Evolutionary conservation across 2,797 vertebrate genomes (phyloP).

Genomic region (Leucoraja ocellata): DNA sequence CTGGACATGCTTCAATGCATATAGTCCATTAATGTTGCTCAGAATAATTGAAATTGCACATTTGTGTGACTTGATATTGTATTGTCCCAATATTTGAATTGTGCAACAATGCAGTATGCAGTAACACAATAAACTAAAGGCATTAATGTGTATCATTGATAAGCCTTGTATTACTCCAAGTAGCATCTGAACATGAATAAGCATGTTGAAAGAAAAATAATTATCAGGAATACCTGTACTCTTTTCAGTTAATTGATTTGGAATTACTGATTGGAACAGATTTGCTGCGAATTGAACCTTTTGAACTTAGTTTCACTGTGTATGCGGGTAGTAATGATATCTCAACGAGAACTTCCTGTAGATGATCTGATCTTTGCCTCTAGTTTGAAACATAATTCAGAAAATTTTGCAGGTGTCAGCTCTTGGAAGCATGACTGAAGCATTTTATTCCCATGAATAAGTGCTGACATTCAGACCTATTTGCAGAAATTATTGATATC

Average conservation of each 20-base stretch:
- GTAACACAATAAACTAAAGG: neutral
- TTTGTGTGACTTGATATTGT: neutral
- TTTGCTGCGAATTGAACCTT: neutral
- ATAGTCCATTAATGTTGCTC: conserved; percentile 12
- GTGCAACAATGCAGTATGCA: neutral
- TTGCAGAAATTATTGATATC: neutral
- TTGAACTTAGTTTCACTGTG: neutral
- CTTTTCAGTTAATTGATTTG: neutral
- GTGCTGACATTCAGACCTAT: neutral
- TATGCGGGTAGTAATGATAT: neutral
- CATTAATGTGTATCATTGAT: neutral
- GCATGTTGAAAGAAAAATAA: neutral
- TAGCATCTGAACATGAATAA: neutral
- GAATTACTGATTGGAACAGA: conserved; percentile 12
- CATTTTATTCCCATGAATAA: conserved; percentile 2
- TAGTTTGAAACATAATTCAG: neutral
- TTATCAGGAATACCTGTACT: neutral
- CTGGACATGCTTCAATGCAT: neutral
- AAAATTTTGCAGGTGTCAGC: neutral
- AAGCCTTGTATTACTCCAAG: neutral
- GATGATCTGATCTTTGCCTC: neutral
- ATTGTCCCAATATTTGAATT: neutral
- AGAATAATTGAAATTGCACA: conserved; percentile 8
- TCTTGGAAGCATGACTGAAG: neutral
- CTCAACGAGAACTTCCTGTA: neutral